These are phyloP conservation scores for Amblyraja radiata DNA, from an alignment of 2,797 vertebrate genomes.

Conservation along the genomic window DNA sequence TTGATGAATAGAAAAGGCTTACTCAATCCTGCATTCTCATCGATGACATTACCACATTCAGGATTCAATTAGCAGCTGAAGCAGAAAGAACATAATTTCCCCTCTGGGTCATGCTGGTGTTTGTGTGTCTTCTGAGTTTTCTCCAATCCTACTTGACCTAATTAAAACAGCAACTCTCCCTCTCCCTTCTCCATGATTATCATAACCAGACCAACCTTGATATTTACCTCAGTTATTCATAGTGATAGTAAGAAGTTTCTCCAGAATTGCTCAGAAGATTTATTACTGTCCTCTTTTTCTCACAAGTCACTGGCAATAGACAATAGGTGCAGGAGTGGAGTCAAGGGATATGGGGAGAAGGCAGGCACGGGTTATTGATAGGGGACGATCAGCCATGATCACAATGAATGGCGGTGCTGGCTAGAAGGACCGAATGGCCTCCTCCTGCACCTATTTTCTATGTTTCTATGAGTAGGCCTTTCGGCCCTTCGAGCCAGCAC, in stretches of 20 bases:
- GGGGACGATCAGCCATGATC: too few relatives aligned
- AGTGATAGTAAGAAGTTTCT: neutral
- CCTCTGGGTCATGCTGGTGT: neutral
- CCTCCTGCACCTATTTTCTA: too few relatives aligned
- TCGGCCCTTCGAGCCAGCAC: too few relatives aligned
- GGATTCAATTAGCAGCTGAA: neutral
- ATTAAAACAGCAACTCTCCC: neutral
- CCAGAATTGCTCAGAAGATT: neutral
- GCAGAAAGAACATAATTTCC: too few relatives aligned
- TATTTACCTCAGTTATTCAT: neutral
- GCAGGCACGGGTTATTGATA: too few relatives aligned
- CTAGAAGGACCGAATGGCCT: too few relatives aligned
- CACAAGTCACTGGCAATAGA: too few relatives aligned
- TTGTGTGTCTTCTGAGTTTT: neutral
- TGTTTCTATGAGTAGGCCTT: too few relatives aligned
- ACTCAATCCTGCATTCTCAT: neutral
- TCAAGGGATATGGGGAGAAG: too few relatives aligned
- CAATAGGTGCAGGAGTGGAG: too few relatives aligned
- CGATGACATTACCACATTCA: neutral
- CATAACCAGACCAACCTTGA: neutral
- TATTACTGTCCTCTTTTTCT: neutral
- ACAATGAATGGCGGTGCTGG: too few relatives aligned
- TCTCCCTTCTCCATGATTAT: neutral
- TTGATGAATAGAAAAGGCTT: neutral
- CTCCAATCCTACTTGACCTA: neutral